Evolutionary conservation across 2,888 invertebrate genomes (phyloP), one percentile per base, ranked within the genome.

Genomic region (Hirtodrosophila alboralis): DNA sequence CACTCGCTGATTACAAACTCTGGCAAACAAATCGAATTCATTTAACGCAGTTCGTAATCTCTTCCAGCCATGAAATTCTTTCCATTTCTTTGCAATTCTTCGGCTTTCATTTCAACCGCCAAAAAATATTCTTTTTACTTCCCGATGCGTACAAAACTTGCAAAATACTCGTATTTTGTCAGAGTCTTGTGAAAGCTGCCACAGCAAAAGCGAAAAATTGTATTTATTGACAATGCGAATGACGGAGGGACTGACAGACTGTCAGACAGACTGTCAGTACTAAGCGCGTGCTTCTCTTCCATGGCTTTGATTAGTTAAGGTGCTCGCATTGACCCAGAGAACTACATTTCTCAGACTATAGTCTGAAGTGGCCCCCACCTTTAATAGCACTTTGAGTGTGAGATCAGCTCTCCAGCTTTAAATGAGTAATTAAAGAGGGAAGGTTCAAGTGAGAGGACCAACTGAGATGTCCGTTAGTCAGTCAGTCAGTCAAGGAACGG

Each of bases 281-380:
- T 26, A 18, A 47, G 13, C 40, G 57, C 33, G 51, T 51, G 62
- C 44, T 58, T 54, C 43, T 43, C 67, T 67, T 43, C 27, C 33
- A 53, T 44, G 38, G 53, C 56, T 84, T 43, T 71, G 78, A 79
- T 79, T 79, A 77, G 79, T 84, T 74, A 71, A 75, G 79, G 84
- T 84, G 49, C 52, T 77, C 79, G 79, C 78, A 81, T 84, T 79
- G 84, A 79, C 79, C 79, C 84, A 79, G 53, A 84, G 79, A 79
- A 84, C 78, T 84, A 84, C 77, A 80, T 84, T 84, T 57, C 66
- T 10, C 52, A 41, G 8, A 45, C 40, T 16, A 37, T 38, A 43
- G 41, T 41, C 28, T n/a, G 65, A 45, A n/a, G 36, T 41, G 44
- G 28, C 38, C 48, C 48, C 60, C 59, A 56, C 56, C 56, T 40